Conservation (phyloP, 2,113 vertebrate genomes). For the Alaudala cheleensis region DNA sequence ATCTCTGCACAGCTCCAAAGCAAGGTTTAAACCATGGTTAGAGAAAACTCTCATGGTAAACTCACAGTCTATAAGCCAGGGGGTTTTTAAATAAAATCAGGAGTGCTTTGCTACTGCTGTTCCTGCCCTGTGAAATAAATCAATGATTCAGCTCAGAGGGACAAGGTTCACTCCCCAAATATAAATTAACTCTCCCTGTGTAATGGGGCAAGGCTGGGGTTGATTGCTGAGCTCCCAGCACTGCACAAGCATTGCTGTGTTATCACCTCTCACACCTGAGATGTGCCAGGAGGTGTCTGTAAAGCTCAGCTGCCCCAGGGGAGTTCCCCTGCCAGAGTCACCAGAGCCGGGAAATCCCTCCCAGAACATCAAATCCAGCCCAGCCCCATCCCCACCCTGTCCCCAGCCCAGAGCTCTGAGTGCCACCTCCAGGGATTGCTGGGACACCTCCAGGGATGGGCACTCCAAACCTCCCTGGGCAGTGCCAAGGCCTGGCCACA, state of each 20-base stretch:
- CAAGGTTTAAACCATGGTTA: neutral
- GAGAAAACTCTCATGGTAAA: neutral
- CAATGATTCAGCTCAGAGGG: neutral
- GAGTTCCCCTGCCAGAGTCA: neutral
- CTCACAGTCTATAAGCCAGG: neutral
- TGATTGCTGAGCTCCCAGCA: neutral
- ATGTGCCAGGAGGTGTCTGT: neutral
- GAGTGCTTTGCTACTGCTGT: neutral
- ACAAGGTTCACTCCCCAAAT: neutral
- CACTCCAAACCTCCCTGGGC: neutral
- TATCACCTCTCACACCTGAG: neutral
- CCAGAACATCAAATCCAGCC: accelerated
- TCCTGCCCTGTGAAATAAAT: neutral
- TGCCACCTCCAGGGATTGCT: neutral
- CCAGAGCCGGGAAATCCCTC: accelerated
- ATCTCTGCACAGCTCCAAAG: neutral
- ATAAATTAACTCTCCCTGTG: neutral
- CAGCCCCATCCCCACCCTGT: accelerated
- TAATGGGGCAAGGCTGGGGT: neutral
- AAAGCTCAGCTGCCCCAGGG: neutral
- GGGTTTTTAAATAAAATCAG: neutral
- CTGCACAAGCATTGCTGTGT: neutral
- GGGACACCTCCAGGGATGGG: neutral
- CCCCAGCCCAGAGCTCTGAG: neutral
- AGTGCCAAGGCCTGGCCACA: accelerated